phyloP scores from a whole-genome alignment of 53 echinoderm and acorn worm species.

The Actinopyga echinites region DNA sequence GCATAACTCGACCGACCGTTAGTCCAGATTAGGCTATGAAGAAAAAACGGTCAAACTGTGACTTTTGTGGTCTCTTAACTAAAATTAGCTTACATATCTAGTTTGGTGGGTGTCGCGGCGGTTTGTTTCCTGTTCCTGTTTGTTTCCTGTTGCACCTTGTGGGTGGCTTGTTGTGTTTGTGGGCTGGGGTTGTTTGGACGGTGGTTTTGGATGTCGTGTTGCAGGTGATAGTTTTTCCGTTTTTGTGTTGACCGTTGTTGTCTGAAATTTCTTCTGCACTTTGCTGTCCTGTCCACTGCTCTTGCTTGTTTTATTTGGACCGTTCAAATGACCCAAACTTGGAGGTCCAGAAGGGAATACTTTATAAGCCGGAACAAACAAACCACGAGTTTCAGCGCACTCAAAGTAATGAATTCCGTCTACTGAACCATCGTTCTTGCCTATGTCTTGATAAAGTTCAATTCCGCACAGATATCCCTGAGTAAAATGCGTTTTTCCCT shows the following conservation, averaged over 20 bases:
- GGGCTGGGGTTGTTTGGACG: too few relatives aligned
- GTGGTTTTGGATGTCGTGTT: too few relatives aligned
- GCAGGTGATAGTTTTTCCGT: too few relatives aligned
- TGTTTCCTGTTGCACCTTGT: conserved; percentile 29
- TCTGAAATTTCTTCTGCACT: conserved; percentile 42
- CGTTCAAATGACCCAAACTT: conserved; percentile 30
- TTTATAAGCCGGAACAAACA: conserved; percentile 85
- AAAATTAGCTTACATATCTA: too few relatives aligned
- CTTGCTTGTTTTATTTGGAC: conserved; percentile 49
- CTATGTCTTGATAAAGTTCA: conserved; percentile 74
- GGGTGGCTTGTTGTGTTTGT: too few relatives aligned
- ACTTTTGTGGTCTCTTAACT: too few relatives aligned
- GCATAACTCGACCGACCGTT: conserved; percentile 88
- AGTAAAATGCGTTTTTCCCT: conserved; percentile 95
- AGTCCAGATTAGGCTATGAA: conserved; percentile 75
- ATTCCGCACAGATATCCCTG: conserved; percentile 92
- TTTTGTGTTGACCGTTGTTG: conserved; percentile 52
- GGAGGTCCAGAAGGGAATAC: conserved; percentile 79
- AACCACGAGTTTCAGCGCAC: conserved; percentile 78
- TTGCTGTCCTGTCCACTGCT: conserved; percentile 23
- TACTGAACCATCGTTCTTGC: conserved; percentile 91
- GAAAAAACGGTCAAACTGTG: too few relatives aligned
- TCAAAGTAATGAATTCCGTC: conserved; percentile 98
- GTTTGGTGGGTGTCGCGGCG: too few relatives aligned
- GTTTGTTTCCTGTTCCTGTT: too few relatives aligned